Percentiles rank a stretch among this genome's conserved stretches.
phyloP scores from a whole-genome alignment of 2,888 invertebrate genomes.

The Lymantria dispar region DNA sequence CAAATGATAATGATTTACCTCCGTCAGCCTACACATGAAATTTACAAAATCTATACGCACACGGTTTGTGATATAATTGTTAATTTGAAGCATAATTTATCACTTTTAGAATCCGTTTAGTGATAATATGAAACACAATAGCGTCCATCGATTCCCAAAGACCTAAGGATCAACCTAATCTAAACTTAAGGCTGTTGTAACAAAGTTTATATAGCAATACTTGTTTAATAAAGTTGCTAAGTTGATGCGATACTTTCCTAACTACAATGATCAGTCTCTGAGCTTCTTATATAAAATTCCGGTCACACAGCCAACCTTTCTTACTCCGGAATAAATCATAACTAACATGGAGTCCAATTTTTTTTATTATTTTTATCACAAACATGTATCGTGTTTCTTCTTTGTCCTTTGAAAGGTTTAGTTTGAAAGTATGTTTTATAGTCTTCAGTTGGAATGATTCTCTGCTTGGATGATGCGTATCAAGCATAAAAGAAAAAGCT shows the following conservation, averaged over 20 bases:
- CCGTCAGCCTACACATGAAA: too few relatives aligned
- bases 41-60: too few relatives aligned
- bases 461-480: background rate
- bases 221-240: conserved; percentile 9
- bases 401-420: conserved; percentile 2
- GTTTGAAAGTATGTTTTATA: conserved; percentile 5
- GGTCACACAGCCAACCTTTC: conserved; percentile 12
- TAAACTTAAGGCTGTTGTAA: background rate
- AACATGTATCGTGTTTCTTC: conserved; percentile 18
- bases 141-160: background rate
- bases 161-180: background rate
- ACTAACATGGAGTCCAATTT: conserved; percentile 10
- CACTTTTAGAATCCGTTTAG: too few relatives aligned
- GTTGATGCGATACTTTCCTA: conserved; percentile 7
- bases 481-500: background rate
- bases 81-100: too few relatives aligned
- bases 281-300: conserved; percentile 18
- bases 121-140: too few relatives aligned
- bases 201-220: conserved; percentile 8
- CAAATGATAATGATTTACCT: too few relatives aligned
- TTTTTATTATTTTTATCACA: conserved; percentile 15
- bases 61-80: too few relatives aligned
- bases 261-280: conserved; percentile 2
- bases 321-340: conserved; percentile 18
- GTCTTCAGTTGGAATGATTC: background rate